A percentile compares a stretch with the other conserved stretches of the same genome.
Conservation (phyloP, 1,140 invertebrate species). For the Homarus americanus region DNA sequence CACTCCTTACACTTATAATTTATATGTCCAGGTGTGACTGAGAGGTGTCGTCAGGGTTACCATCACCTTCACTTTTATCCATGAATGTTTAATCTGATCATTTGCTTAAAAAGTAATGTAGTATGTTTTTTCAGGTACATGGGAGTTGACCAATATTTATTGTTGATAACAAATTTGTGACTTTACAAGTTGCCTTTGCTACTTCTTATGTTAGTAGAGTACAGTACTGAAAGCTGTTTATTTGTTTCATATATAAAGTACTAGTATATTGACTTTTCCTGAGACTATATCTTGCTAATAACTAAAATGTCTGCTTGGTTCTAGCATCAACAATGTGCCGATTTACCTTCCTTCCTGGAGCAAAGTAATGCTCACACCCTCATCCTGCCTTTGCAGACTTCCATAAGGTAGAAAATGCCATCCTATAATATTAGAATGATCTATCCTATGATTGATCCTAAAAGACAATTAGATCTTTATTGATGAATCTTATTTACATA, state of each 20-base stretch:
- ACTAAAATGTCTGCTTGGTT: constrained; percentile 1
- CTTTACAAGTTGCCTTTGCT: constrained; percentile 10
- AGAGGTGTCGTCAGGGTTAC: neutral
- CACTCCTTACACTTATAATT: neutral
- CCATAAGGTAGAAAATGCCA: constrained; percentile 56
- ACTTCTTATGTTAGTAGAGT: neutral
- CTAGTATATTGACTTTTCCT: neutral
- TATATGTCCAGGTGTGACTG: neutral
- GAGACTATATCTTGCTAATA: neutral
- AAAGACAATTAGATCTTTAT: constrained; percentile 35
- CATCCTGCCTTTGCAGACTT: constrained; percentile 54
- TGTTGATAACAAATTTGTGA: neutral
- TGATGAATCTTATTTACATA: constrained; percentile 50
- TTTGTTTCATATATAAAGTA: neutral
- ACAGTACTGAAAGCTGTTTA: neutral
- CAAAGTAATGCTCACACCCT: constrained; percentile 5
- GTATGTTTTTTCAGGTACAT: neutral
- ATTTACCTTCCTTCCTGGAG: constrained; percentile 14
- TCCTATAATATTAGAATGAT: constrained; percentile 40
- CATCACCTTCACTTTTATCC: neutral
- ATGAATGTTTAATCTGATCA: neutral
- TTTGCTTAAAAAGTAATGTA: too few relatives aligned
- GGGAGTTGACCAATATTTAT: neutral
- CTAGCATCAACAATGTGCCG: constrained; percentile 1
- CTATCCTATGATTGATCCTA: constrained; percentile 9